Evolutionary conservation across 2,888 invertebrate species (phyloP).

Genomic region (Pandemis heparana): DNA sequence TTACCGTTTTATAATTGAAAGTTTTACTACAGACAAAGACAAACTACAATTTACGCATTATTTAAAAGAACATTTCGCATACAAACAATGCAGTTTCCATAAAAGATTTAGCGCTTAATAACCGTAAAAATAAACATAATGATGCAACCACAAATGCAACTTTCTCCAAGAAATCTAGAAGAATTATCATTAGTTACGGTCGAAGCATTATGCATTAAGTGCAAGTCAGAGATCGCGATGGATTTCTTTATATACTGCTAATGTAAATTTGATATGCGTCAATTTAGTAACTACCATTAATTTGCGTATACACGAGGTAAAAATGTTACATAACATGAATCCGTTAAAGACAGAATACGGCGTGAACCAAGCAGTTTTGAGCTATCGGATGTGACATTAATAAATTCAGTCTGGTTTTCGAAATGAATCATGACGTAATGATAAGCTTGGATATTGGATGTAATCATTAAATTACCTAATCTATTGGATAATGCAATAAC

Average conservation of each 20-base stretch:
- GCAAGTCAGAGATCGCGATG: slow-evolving; percentile 35
- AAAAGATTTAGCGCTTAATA: slow-evolving; percentile 23
- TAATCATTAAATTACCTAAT: slow-evolving; percentile 36
- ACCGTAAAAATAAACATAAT: slow-evolving; percentile 36
- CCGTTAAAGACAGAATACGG: background rate
- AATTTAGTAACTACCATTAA: slow-evolving; percentile 29
- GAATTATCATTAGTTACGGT: slow-evolving; percentile 29
- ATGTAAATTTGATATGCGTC: slow-evolving; percentile 41
- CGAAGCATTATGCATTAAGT: slow-evolving; percentile 21
- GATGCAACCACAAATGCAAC: slow-evolving; percentile 36
- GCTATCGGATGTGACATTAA: background rate
- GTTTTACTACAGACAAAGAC: too few species aligned
- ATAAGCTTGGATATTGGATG: slow-evolving; percentile 19
- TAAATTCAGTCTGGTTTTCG: slow-evolving; percentile 39
- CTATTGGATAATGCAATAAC: slow-evolving; percentile 31
- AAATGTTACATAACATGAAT: slow-evolving; percentile 6
- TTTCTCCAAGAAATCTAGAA: slow-evolving; percentile 37
- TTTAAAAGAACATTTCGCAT: background rate
- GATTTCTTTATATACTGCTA: slow-evolving; percentile 31
- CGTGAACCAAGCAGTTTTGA: slow-evolving; percentile 1
- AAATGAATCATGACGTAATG: slow-evolving; percentile 28
- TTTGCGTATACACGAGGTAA: slow-evolving; percentile 14
- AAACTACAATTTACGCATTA: too few species aligned
- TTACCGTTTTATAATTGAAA: too few species aligned
- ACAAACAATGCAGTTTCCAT: slow-evolving; percentile 19